phyloP scores from a whole-genome alignment of 35 echinoderm and acorn worm species.

The Apostichopus parvimensis region DNA sequence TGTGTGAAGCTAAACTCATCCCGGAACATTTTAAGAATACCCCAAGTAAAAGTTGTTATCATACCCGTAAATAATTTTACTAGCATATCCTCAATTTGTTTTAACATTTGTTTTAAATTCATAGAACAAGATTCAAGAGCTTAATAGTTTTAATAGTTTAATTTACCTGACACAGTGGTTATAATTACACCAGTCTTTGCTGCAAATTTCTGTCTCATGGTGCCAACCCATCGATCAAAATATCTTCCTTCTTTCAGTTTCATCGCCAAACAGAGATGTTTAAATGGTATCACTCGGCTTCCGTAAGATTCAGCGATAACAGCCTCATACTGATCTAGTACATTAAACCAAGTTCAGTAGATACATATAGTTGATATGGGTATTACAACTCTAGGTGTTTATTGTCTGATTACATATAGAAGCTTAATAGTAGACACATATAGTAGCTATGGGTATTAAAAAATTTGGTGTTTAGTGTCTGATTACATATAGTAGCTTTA shows the following conservation, averaged over 20 bases:
- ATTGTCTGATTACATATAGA: not conserved
- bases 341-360: not conserved
- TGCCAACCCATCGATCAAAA: not conserved
- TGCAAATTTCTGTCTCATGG: constrained; percentile 1
- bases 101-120: too few species aligned
- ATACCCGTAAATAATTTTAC: too few species aligned
- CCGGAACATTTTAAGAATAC: too few species aligned
- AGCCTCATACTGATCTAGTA: not conserved
- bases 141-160: too few species aligned
- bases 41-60: too few species aligned
- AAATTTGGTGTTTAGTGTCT: not conserved
- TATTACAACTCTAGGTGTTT: not conserved
- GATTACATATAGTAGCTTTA: not conserved
- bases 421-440: not conserved
- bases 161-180: constrained; percentile 18
- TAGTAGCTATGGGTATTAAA: not conserved
- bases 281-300: not conserved
- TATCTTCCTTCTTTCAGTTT: constrained; percentile 1
- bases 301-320: constrained; percentile 8
- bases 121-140: too few species aligned
- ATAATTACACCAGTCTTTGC: not conserved
- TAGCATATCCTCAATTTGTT: too few species aligned
- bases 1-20: too few species aligned
- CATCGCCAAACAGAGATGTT: constrained; percentile 21
- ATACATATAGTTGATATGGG: not conserved